A percentile compares a stretch with the other conserved stretches of the same genome.
These are phyloP conservation scores for Eumaeus atala DNA, from an alignment of 1,140 invertebrate genomes.

Conservation along the genomic window DNA sequence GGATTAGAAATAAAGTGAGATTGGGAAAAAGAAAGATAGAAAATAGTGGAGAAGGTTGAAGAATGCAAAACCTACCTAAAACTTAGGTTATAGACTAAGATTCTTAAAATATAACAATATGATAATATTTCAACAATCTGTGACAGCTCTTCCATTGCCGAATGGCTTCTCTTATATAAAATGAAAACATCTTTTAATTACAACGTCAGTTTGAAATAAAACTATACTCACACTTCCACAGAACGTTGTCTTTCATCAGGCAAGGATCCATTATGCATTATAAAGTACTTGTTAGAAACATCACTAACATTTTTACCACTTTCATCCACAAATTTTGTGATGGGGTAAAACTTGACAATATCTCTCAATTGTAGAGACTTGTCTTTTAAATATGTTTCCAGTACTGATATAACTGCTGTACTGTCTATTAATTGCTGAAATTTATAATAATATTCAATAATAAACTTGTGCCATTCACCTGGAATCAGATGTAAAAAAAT, in stretches of 20 bases:
- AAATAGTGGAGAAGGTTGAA: too few relatives aligned
- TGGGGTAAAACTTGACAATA: slow-evolving; percentile 90
- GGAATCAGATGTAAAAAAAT: too few relatives aligned
- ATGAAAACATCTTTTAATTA: too few relatives aligned
- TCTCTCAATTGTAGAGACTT: slow-evolving; percentile 77
- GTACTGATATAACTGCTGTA: slow-evolving; percentile 92
- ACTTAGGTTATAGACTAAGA: too few relatives aligned
- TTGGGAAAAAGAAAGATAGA: too few relatives aligned
- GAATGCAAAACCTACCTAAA: too few relatives aligned
- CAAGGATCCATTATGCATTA: slow-evolving; percentile 85
- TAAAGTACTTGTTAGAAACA: slow-evolving; percentile 95
- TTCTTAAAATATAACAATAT: too few relatives aligned
- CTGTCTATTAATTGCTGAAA: slow-evolving; percentile 93
- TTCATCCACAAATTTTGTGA: slow-evolving; percentile 80
- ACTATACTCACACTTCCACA: slow-evolving; percentile 77
- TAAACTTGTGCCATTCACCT: too few relatives aligned
- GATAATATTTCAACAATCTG: too few relatives aligned
- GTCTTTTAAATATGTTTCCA: slow-evolving; percentile 86
- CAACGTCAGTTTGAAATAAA: background rate
- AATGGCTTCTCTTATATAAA: too few relatives aligned
- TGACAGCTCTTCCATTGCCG: too few relatives aligned
- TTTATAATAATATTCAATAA: slow-evolving; percentile 22
- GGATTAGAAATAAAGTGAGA: too few relatives aligned
- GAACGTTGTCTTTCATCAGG: slow-evolving; percentile 75
- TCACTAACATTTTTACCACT: slow-evolving; percentile 81